A percentile compares a stretch with the other conserved stretches of the same genome.
phyloP scores from a whole-genome alignment of 2,113 vertebrate species.

The Cyprinodon brontotheroides region DNA sequence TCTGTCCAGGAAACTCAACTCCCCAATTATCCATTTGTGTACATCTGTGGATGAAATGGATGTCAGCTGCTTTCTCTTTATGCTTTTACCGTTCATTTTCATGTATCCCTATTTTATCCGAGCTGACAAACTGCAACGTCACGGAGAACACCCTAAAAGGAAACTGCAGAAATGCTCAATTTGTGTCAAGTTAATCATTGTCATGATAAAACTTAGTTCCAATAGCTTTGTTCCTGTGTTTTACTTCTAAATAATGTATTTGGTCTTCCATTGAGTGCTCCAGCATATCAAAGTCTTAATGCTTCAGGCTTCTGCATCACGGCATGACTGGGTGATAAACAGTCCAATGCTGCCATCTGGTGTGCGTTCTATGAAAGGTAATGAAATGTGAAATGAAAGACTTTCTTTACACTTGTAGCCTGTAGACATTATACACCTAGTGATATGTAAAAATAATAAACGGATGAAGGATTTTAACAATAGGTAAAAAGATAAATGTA shows the following conservation, averaged over 20 bases:
- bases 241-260: slow-evolving; percentile 49
- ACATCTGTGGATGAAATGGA: neutral
- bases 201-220: slow-evolving; percentile 46
- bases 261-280: slow-evolving; percentile 13
- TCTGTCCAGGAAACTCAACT: neutral
- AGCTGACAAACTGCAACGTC: neutral
- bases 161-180: slow-evolving; percentile 14
- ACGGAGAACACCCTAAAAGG: slow-evolving; percentile 3
- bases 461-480: slow-evolving; percentile 20
- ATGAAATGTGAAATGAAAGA: neutral
- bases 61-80: neutral
- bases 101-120: slow-evolving; percentile 4
- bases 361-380: slow-evolving; percentile 35
- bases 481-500: slow-evolving; percentile 9
- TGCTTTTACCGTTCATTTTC: neutral
- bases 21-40: neutral
- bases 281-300: neutral
- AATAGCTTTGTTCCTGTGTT: slow-evolving; percentile 38
- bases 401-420: neutral
- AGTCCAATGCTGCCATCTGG: slow-evolving; percentile 69
- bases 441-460: slow-evolving; percentile 44
- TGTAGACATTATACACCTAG: slow-evolving; percentile 52
- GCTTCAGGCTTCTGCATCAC: neutral
- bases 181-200: neutral
- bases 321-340: neutral